Percentiles rank a stretch among this genome's conserved stretches.
These are phyloP conservation scores for Netelia virgata DNA, from an alignment of 2,888 invertebrate species.

Conservation along the genomic window DNA sequence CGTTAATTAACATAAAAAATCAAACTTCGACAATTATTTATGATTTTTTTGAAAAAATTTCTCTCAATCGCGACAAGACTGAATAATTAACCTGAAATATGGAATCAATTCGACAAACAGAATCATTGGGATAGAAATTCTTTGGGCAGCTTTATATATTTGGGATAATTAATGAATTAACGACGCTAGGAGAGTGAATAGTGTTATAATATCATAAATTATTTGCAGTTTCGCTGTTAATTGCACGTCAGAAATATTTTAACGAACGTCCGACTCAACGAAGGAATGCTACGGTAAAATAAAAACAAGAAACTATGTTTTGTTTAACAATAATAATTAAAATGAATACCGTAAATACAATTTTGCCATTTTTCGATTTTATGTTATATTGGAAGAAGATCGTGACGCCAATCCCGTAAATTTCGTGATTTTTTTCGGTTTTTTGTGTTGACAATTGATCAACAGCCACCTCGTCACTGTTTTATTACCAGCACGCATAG, in stretches of 20 bases:
- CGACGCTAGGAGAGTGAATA: neutral
- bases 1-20: neutral
- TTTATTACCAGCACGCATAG: slow-evolving; percentile 63
- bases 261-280: neutral
- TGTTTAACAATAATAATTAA: neutral
- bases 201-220: neutral
- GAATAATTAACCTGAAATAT: slow-evolving; percentile 21
- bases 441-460: neutral
- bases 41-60: neutral
- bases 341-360: neutral
- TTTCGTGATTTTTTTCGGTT: neutral
- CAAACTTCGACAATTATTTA: neutral
- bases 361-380: neutral
- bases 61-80: neutral
- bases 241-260: slow-evolving; percentile 6
- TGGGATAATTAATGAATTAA: neutral
- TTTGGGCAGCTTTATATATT: no score
- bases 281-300: neutral
- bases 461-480: slow-evolving; percentile 70
- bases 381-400: neutral
- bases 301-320: neutral
- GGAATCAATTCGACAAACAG: slow-evolving; percentile 20
- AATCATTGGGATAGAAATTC: no score
- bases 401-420: neutral
- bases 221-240: slow-evolving; percentile 25